These are phyloP conservation scores for Tragelaphus eurycerus DNA, from an alignment of 2,797 vertebrate species.

Conservation along the genomic window DNA sequence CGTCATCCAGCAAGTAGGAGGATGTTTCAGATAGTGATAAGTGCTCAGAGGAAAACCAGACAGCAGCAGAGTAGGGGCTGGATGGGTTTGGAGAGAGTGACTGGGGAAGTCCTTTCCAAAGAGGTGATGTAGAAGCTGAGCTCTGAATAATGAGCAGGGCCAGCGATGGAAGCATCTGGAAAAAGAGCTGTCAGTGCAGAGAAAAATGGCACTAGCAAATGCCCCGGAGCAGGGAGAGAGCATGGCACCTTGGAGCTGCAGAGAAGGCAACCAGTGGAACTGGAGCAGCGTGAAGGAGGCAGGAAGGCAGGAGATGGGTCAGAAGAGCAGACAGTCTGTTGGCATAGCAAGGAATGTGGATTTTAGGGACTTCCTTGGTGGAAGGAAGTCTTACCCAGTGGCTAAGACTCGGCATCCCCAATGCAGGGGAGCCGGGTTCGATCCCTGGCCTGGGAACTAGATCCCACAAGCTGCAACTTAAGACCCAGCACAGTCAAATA, in stretches of 20 bases:
- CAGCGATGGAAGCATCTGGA: neutral
- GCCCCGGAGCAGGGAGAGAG: neutral
- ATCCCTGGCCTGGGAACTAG: neutral
- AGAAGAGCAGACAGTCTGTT: neutral
- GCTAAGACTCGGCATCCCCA: neutral
- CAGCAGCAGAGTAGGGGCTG: neutral
- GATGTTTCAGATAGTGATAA: neutral
- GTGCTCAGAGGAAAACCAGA: neutral
- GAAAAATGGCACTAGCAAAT: neutral
- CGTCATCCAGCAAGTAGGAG: neutral
- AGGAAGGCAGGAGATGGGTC: too few species aligned
- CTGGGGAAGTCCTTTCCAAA: neutral
- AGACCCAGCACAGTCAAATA: neutral
- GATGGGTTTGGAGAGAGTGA: neutral
- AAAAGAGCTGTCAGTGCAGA: neutral
- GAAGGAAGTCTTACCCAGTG: neutral
- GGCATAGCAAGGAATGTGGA: neutral
- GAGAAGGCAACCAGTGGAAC: neutral
- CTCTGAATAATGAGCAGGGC: neutral
- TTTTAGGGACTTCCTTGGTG: neutral
- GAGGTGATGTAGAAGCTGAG: neutral
- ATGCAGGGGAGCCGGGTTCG: neutral
- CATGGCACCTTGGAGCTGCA: accelerated
- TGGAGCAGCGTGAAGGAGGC: neutral
- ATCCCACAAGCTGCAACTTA: neutral